phyloP scores from a whole-genome alignment of 2,113 vertebrate species.

The Sinocyclocheilus anophthalmus region DNA sequence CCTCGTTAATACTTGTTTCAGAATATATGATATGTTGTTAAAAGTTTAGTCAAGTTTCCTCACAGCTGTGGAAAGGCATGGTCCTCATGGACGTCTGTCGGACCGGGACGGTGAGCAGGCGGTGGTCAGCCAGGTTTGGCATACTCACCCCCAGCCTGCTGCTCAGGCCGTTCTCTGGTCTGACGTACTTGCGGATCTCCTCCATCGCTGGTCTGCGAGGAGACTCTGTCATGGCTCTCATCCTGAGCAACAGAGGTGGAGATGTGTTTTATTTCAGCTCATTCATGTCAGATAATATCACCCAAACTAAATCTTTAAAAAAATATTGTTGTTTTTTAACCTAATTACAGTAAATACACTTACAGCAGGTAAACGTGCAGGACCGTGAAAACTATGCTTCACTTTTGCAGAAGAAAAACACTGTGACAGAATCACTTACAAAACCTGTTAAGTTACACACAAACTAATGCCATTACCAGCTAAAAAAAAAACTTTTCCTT shows the following conservation, averaged over 20 bases:
- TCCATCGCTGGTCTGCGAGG: constrained; percentile 78
- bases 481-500: neutral
- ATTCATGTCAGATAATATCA: neutral
- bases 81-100: constrained; percentile 76
- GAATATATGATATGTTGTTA: neutral
- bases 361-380: neutral
- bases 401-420: neutral
- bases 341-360: neutral
- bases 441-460: neutral
- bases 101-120: constrained; percentile 45
- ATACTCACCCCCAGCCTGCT: constrained; percentile 87
- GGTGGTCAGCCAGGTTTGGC: constrained; percentile 83
- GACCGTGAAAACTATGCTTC: neutral
- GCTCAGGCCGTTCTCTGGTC: constrained; percentile 63
- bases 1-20: neutral
- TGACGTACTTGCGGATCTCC: constrained; percentile 73
- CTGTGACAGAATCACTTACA: neutral
- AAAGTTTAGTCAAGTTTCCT: constrained; percentile 10
- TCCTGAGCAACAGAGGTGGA: constrained; percentile 62
- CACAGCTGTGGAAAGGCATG: constrained; percentile 58
- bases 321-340: neutral
- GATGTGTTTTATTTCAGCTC: neutral
- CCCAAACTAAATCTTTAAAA: neutral
- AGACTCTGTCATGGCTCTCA: constrained; percentile 69
- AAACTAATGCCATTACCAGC: neutral